Percentiles rank a stretch among this genome's conserved stretches.
These are phyloP conservation scores for Chlamydotis undulata DNA, from an alignment of 2,113 vertebrate species.

Conservation along the genomic window DNA sequence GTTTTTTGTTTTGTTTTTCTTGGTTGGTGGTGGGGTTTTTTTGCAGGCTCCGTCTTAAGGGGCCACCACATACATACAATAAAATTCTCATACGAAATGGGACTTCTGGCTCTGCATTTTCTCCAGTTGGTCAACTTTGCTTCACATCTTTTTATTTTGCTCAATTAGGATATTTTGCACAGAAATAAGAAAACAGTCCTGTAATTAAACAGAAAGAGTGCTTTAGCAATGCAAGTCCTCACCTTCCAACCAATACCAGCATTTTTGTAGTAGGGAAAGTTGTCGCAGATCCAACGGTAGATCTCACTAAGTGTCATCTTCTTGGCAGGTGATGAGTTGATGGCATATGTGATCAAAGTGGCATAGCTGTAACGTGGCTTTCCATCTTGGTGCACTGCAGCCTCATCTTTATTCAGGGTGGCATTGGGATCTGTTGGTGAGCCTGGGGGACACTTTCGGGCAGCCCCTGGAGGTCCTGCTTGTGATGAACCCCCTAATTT, in stretches of 20 bases:
- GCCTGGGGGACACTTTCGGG: conserved; percentile 80
- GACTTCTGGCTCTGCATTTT: not conserved
- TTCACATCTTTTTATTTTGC: not conserved
- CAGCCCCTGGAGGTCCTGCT: conserved; percentile 80
- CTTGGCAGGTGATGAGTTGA: conserved; percentile 89
- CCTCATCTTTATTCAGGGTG: conserved; percentile 80
- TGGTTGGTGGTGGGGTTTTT: not conserved
- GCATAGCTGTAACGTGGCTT: conserved; percentile 98
- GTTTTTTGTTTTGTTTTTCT: not conserved
- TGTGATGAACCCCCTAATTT: conserved; percentile 83
- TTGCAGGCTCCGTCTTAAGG: not conserved
- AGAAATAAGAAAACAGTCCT: not conserved
- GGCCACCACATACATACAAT: not conserved
- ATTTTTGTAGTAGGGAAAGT: conserved; percentile 93
- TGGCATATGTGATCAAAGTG: conserved; percentile 94
- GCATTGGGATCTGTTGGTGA: conserved; percentile 80
- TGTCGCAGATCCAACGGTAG: conserved; percentile 97
- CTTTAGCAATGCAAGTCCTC: not conserved
- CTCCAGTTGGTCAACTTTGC: not conserved
- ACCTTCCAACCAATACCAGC: conserved; percentile 97
- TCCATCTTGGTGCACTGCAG: conserved; percentile 84
- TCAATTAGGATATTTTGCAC: not conserved
- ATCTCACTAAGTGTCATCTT: conserved; percentile 97
- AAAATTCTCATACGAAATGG: not conserved
- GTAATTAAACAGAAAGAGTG: not conserved